Evolutionary conservation across 2,888 invertebrate genomes (phyloP).

Genomic region (Balanococcus diminutus): DNA sequence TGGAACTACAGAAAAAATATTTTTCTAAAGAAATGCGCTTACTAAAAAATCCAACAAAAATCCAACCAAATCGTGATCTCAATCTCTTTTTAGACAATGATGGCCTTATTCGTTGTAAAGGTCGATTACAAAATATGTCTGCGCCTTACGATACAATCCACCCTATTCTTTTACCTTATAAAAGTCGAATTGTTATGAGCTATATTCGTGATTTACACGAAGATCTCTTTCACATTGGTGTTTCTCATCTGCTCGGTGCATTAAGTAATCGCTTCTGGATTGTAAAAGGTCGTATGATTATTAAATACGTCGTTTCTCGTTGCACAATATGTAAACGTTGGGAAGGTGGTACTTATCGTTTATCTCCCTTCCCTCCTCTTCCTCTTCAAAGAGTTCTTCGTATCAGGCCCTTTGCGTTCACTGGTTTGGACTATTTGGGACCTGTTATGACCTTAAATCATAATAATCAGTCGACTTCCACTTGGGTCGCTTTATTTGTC

Average conservation of each 20-base stretch:
- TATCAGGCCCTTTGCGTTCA: neutral
- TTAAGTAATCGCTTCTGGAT: conserved; percentile 1
- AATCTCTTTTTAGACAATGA: neutral
- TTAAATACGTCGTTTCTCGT: neutral
- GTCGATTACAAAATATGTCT: neutral
- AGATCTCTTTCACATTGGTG: neutral
- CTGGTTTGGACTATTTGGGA: neutral
- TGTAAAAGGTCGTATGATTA: neutral
- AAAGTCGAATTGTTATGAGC: neutral
- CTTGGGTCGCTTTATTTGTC: neutral
- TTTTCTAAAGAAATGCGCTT: neutral
- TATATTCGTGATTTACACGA: neutral
- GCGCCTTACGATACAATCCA: neutral
- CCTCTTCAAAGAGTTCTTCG: neutral
- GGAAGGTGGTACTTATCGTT: neutral
- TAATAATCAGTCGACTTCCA: neutral
- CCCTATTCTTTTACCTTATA: neutral
- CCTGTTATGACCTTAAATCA: neutral
- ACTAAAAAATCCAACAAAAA: neutral
- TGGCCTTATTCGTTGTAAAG: neutral
- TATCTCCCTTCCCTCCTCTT: neutral
- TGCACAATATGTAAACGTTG: neutral
- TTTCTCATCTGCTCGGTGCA: neutral
- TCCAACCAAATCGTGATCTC: neutral
- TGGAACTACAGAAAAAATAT: conserved; percentile 2